phyloP scores from a whole-genome alignment of 2,888 invertebrate species.

The Euclidia mi region DNA sequence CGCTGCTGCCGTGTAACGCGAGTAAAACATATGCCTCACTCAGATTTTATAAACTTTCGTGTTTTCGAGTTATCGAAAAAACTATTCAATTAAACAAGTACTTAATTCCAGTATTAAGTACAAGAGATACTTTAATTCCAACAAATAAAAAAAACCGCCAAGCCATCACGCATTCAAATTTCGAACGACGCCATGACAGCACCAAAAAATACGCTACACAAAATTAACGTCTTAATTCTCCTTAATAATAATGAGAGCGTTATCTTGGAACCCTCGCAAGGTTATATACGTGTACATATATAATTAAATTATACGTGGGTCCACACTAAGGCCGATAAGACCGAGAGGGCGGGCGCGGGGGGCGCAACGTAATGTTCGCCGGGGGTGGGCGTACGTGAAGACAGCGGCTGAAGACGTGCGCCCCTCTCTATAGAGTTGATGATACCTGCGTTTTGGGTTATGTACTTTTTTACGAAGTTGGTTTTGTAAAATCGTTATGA shows the following conservation, averaged over 20 bases:
- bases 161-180: background rate
- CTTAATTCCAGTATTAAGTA: too few species aligned
- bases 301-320: constrained; percentile 69
- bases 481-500: too few species aligned
- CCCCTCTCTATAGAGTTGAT: constrained; percentile 66
- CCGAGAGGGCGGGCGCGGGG: constrained; percentile 66
- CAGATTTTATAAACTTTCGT: too few species aligned
- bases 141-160: too few species aligned
- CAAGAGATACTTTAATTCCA: too few species aligned
- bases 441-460: constrained; percentile 25
- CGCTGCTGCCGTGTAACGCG: too few species aligned
- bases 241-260: constrained; percentile 49
- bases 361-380: constrained; percentile 71
- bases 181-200: background rate
- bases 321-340: constrained; percentile 80
- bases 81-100: too few species aligned
- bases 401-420: constrained; percentile 84
- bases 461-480: too few species aligned
- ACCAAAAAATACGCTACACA: constrained; percentile 10
- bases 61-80: too few species aligned
- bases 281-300: constrained; percentile 52
- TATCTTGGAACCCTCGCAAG: constrained; percentile 55
- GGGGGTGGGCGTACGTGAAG: constrained; percentile 84
- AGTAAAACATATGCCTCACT: too few species aligned
- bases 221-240: constrained; percentile 52